Evolutionary conservation across 2,797 vertebrate genomes (phyloP), one percentile per base, ranked within the genome.

Genomic region (Hoplostethus atlanticus): DNA sequence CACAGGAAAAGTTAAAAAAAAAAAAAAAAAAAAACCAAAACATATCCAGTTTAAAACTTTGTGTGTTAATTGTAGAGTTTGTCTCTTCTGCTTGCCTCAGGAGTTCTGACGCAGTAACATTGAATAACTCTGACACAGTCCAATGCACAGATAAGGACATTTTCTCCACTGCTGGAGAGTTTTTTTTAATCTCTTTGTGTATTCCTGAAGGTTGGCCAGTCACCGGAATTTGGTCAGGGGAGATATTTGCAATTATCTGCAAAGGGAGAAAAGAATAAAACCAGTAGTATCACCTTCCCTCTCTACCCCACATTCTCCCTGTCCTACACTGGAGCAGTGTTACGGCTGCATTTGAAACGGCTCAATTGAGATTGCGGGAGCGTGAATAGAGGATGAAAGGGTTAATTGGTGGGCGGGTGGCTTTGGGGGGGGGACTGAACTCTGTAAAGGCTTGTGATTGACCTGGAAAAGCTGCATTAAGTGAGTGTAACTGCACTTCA

Each of bases 391-490:
- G 73, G 78, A 78, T 89, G 83, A 85, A 88, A 91, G 86, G 48
- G n/a, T 54, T 61, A 83, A 82, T 91, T 87, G 76, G 81, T 87
- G 76, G 50, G 67, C 46, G 16, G 65, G 53, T 36, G 36, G 16
- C 8, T 68, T 76, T 66, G 63, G 36, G 28, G 66, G 54, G 48
- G 76, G 55, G 75, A 72, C 80, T 87, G 84, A 89, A 83, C 81
- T 85, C 70, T 87, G 76, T 86, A 84, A 92, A 91, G 84, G 85
- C 75, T 88, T 84, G 81, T 80, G 87, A 89, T 89, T 93, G 91
- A 93, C 93, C 92, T 87, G 89, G 90, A 93, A 93, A 94, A 89
- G 83, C 71, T 47, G 79, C 89, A 88, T 89, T 92, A 93, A 93
- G 92, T 91, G 91, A 89, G 89, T 88, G 89, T 86, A 93, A 91